Conservation (phyloP, 2,888 invertebrate species). For the Celastrina argiolus region DNA sequence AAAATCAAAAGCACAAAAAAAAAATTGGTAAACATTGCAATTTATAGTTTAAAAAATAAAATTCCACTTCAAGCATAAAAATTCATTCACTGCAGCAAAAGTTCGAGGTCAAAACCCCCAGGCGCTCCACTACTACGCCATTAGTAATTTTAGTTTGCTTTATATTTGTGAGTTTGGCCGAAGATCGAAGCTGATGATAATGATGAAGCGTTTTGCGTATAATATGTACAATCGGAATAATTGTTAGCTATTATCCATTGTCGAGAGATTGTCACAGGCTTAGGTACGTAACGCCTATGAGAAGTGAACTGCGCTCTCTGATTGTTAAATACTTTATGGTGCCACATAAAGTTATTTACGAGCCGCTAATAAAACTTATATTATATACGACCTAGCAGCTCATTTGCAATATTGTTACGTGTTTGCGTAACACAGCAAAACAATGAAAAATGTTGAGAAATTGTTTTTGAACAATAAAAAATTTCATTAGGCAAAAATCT, state of each 20-base stretch:
- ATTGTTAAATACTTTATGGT: slow-evolving; percentile 23
- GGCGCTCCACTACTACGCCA: too few relatives aligned
- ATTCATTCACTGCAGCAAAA: too few relatives aligned
- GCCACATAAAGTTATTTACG: slow-evolving; percentile 20
- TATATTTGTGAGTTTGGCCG: too few relatives aligned
- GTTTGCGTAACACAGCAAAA: background rate
- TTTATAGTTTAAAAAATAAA: too few relatives aligned
- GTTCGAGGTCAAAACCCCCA: too few relatives aligned
- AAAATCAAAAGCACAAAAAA: too few relatives aligned
- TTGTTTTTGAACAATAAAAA: background rate
- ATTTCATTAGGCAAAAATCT: background rate
- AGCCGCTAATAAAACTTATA: slow-evolving; percentile 22
- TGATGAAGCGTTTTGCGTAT: background rate
- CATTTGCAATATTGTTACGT: slow-evolving; percentile 16
- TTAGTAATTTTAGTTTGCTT: too few relatives aligned
- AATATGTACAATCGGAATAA: background rate
- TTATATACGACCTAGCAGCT: background rate
- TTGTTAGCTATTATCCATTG: background rate
- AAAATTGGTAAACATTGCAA: too few relatives aligned
- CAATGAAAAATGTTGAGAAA: background rate
- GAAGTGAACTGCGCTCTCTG: slow-evolving; percentile 11
- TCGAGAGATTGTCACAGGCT: slow-evolving; percentile 17
- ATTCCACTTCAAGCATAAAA: too few relatives aligned
- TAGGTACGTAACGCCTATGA: slow-evolving; percentile 16
- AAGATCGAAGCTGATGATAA: too few relatives aligned